These are phyloP conservation scores for Lophochroa leadbeateri DNA, from an alignment of 2,113 vertebrate species.

Conservation along the genomic window DNA sequence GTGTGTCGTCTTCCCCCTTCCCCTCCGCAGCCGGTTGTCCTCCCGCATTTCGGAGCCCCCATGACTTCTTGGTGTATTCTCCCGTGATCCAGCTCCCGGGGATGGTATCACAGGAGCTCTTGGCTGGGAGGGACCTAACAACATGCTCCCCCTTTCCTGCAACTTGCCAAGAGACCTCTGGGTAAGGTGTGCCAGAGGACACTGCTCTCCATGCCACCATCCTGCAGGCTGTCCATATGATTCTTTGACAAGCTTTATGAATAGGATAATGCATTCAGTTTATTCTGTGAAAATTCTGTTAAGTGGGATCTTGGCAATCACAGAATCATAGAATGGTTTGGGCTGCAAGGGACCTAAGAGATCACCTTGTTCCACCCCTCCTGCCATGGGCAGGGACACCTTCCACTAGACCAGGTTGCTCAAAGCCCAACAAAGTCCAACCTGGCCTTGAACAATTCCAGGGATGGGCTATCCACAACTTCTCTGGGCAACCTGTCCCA, in stretches of 20 bases:
- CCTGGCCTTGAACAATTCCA: not conserved
- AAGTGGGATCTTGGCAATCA: not conserved
- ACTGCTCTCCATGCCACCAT: rapidly evolving
- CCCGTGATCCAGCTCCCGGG: not conserved
- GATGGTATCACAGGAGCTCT: rapidly evolving
- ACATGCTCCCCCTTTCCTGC: rapidly evolving
- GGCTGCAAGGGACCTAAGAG: not conserved
- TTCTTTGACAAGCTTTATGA: not conserved
- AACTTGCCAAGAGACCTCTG: rapidly evolving
- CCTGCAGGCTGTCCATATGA: not conserved
- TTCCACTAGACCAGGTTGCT: not conserved
- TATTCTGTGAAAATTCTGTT: not conserved
- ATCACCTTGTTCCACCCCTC: not conserved
- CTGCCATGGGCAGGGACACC: not conserved
- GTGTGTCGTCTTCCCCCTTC: not conserved
- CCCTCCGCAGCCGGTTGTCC: not conserved
- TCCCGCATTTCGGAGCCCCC: not conserved
- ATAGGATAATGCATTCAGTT: not conserved
- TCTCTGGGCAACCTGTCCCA: not conserved
- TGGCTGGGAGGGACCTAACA: rapidly evolving
- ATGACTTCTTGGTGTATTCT: rapidly evolving
- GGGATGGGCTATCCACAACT: rapidly evolving
- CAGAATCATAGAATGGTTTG: not conserved
- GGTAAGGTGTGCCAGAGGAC: not conserved
- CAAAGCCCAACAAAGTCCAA: not conserved